Conservation (phyloP, 2,797 vertebrate genomes). For the Labroides dimidiatus region DNA sequence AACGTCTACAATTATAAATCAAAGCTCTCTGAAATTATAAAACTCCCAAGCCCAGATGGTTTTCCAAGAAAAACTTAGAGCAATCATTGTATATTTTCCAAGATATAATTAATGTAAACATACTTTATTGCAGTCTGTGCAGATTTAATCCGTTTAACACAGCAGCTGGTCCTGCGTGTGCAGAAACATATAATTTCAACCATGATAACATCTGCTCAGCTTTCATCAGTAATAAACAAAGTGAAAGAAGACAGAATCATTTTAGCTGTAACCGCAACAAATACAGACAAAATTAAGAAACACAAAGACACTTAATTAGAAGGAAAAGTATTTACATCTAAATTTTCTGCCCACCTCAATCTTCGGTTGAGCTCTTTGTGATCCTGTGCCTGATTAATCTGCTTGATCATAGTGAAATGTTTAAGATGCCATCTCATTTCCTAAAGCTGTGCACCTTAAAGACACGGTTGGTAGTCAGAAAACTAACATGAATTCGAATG, state of each 20-base stretch:
- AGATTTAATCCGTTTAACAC: constrained; percentile 1
- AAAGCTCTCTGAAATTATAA: background rate
- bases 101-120: constrained; percentile 7
- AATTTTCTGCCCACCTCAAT: background rate
- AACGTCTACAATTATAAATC: background rate
- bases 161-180: constrained; percentile 15
- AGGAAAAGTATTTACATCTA: background rate
- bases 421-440: constrained; percentile 18
- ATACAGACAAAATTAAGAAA: constrained; percentile 12
- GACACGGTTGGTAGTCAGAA: too few relatives aligned
- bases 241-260: constrained; percentile 2
- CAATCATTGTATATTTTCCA: background rate
- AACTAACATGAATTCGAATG: too few relatives aligned
- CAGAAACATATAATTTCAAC: constrained; percentile 25
- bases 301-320: background rate
- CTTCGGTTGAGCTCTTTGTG: constrained; percentile 6
- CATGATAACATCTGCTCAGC: background rate
- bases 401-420: constrained; percentile 22
- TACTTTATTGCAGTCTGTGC: background rate
- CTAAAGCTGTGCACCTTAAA: constrained; percentile 7
- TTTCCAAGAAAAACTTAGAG: background rate
- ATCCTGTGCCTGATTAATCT: constrained; percentile 33
- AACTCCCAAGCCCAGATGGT: background rate
- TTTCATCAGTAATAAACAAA: background rate
- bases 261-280: constrained; percentile 2